Evolutionary conservation across 2,888 invertebrate species (phyloP), one percentile per base, ranked within the genome.

Genomic region (Slavum lentiscoides): DNA sequence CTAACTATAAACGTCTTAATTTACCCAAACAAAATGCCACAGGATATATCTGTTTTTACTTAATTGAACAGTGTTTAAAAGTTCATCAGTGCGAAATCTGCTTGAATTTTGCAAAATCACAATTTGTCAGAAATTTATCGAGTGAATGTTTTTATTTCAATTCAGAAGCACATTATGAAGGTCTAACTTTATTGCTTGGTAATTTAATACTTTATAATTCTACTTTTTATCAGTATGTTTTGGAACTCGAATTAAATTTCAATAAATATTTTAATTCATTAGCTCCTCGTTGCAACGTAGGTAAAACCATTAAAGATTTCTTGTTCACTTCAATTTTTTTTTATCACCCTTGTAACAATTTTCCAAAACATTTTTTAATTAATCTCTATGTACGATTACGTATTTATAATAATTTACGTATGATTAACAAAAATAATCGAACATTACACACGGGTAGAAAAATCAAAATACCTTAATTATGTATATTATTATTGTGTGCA

Each of bases 191-290:
- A 58, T 55, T 58, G 21, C 37, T 58, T 58, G 4, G 15, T 70
- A 58, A 58, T 58, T 55, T 70, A 37, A 13, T 55, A 13, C 7
- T 7, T 9, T 19, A 19, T 8, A 55, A 69, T 69, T 55, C 30
- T 69, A 55, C 6, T 69, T 55, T 69, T 69, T n/a, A 69, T 55
- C 37, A 68, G 23, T 68, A 53, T 68, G 17, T 68, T 68, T 68
- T 68, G 17, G 11, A n/a, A 37, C 7, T 68, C 53, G 23, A 68
- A 23, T 21, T 53, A 37, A 53, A 19, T 53, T 68, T 68, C 43
- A 68, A 30, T 68, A 68, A 53, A 37, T 19, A 68, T 9, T 68
- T 68, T 9, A 53, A 23, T 68, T 3, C 9, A 53, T 68, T 58
- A 37, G 69, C 55, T 1, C 15, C 15, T 58, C 30, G 13, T 19